Evolutionary conservation across 2,888 invertebrate genomes (phyloP), one percentile per base, ranked within the genome.

Genomic region (Ennomos erosarius): DNA sequence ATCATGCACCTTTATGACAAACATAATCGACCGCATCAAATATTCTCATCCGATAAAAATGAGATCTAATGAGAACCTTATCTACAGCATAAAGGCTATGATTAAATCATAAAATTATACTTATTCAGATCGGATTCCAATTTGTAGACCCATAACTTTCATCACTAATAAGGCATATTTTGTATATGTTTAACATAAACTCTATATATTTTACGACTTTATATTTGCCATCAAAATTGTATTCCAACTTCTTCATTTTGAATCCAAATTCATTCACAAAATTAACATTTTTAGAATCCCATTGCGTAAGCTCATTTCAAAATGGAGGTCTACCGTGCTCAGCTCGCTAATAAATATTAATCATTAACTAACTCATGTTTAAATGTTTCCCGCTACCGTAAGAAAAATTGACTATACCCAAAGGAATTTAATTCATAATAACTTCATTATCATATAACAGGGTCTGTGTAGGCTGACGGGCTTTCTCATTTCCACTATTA

Each of bases 331-430:
- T 62, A 40, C 56, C 55, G 50, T 51, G 54, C 50, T 48, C 43
- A 36, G 50, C 49, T 62, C 62, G 67, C 73, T 87, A 79, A 88
- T 90, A 88, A 87, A 90, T 90, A 87, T 88, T 88, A 88, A 90
- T 89, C 82, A 85, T 75, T 81, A 70, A 76, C 79, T 85, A 84
- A 88, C 71, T 84, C 79, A 82, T 81, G 84, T 82, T 47, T 55
- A 84, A 90, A 86, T 85, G 82, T 78, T 88, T 84, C 87, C 84
- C 82, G 90, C 90, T 88, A 89, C 91, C 78, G 90, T 86, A 75
- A 76, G 74, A 77, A 81, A 69, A 79, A 82, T 82, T 78, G 79
- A 75, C 70, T 73, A 78, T 78, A 76, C 78, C 71, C 73, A 73
- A 81, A 81, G 74, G 71, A 78, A 85, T 79, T 84, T 82, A 76